Conservation (phyloP, 2,113 vertebrate species). For the Anguilla rostrata region DNA sequence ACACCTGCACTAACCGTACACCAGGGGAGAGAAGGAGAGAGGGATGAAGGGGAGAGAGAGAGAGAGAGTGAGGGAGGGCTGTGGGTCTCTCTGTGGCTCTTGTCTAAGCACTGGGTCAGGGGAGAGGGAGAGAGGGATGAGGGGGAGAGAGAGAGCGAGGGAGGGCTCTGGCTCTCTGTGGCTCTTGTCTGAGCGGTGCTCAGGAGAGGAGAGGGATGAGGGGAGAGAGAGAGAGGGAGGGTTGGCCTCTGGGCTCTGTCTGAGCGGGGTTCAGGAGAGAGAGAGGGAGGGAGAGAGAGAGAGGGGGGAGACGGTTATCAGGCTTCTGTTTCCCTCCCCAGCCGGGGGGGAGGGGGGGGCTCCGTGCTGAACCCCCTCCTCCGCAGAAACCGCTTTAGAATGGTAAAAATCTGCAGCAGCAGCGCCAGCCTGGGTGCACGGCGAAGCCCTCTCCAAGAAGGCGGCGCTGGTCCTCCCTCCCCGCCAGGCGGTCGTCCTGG, state of each 20-base stretch:
- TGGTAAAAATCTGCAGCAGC: background rate
- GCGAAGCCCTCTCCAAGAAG: background rate
- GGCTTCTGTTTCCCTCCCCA: background rate
- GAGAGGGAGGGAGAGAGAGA: background rate
- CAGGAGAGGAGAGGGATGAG: slow-evolving; percentile 3
- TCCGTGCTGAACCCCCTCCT: background rate
- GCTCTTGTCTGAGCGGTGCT: background rate
- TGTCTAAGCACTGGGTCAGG: background rate
- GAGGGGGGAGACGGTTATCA: background rate
- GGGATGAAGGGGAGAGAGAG: background rate
- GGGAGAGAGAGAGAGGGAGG: background rate
- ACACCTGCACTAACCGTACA: slow-evolving; percentile 45
- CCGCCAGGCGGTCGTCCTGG: background rate
- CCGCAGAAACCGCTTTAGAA: background rate
- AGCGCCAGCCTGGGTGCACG: background rate
- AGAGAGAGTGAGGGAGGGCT: background rate
- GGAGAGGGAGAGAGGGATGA: slow-evolving; percentile 17
- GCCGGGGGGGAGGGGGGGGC: no score
- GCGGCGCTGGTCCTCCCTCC: no score
- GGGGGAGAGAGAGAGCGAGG: no score
- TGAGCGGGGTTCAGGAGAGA: slow-evolving; percentile 12
- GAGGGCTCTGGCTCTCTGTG: no score
- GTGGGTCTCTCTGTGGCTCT: no score
- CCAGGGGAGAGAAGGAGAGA: background rate
- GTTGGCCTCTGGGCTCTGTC: no score